Evolutionary conservation across 2,797 vertebrate genomes (phyloP), one percentile per base, ranked within the genome.

Genomic region (Naso thynnoides): DNA sequence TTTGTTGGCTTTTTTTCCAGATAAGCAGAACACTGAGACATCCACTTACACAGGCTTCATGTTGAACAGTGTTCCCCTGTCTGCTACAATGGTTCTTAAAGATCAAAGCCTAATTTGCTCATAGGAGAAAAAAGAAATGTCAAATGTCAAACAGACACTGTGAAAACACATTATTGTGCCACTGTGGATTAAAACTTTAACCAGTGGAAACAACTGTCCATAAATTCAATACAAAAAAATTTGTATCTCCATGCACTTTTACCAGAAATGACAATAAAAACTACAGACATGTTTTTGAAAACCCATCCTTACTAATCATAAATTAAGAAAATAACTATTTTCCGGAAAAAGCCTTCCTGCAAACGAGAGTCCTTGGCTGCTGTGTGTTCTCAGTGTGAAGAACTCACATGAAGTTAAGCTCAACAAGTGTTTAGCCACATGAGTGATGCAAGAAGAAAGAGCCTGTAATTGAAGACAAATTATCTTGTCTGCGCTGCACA

Each of bases 401-500:
- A 86, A 69, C 86, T 36, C 70, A 72, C 70, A 80, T 67, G 2
- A 79, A 76, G 58, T 66, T 73, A 63, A 61, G 60, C 76, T 85
- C 73, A 75, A 83, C 79, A 75, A 89, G 81, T 71, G 38, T 72
- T 78, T 56, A 67, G 68, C 78, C 71, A 74, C 73, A 89, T 64
- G 71, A 83, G 57, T 78, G 76, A 89, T 85, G 73, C 49, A 59
- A 89, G 77, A 90, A 89, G 60, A 90, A 82, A 79, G 69, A 73
- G 70, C 53, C 81, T 80, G 74, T 90, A 88, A 92, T 78, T 88
- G 81, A 85, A 78, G 81, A 88, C 85, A 92, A 93, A 92, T 90
- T 69, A 91, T 90, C 85, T 89, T 85, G 84, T 85, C 85, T 78
- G 75, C 70, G 13, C 75, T 83, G 68, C 49, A 57, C 61, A 77